Evolutionary conservation across 2,888 invertebrate species (phyloP), one percentile per base, ranked within the genome.

Genomic region (Exephanes ischioxanthus): DNA sequence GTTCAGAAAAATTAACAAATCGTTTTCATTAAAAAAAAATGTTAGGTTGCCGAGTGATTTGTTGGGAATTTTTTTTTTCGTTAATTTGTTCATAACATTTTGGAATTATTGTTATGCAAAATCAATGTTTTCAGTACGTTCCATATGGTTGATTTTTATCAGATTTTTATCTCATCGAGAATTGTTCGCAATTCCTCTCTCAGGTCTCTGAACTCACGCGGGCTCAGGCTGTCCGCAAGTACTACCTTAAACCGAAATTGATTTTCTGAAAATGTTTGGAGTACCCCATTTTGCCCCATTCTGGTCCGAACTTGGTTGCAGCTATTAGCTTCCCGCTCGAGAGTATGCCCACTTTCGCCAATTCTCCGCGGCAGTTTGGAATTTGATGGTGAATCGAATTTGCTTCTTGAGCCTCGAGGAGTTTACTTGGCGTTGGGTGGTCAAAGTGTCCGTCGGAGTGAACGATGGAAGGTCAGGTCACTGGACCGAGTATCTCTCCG

Each of bases 321-420:
- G 4, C 58, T 58, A 26, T 58, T 58, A 58, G 22, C 22, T 26
- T 66, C 14, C 51, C 19, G 48, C 14, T 66, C 37, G 22, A 33
- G 76, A 22, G 16, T 53, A 2, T 3, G 1, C 26, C 19, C 51
- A 70, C 73, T 61, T 75, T 7, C 19, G 51, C 9, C 73, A 41
- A 37, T 33, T 51, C 14, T 26, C 11, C 63, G 66, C n/a, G 9
- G 73, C 26, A 61, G 19, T 48, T 19, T 41, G 72, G 37, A 76
- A 80, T 77, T 81, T 81, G 51, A n/a, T 14, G 73, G 75, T 48
- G 68, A 77, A 84, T 84, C 45, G 68, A 81, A 81, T 84, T 84
- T 73, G 53, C n/a, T 66, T 61, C 55, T 37, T 22, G 26, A 61
- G 61, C 67, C 48, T 19, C 26, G 53, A 73, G 51, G 67, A 51